Percentiles rank a stretch among this genome's conserved stretches.
Evolutionary conservation across 2,888 invertebrate genomes (phyloP).

Genomic region (Ochropleura leucogaster): DNA sequence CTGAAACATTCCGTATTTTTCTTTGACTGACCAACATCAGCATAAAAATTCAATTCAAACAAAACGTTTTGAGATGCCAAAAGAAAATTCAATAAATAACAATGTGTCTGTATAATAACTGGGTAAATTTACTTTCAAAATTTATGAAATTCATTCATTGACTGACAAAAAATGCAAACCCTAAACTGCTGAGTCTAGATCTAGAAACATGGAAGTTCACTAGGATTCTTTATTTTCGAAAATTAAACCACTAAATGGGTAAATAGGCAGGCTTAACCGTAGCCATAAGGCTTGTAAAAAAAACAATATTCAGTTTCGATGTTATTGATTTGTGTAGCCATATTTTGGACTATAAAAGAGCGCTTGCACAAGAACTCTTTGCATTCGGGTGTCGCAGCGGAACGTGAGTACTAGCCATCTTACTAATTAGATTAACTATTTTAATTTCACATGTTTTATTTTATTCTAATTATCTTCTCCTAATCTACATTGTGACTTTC

Average conservation of each 20-base stretch:
- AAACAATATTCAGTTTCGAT: conserved; percentile 45
- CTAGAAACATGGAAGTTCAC: background rate
- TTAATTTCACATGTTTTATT: background rate
- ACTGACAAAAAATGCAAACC: background rate
- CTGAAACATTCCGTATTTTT: conserved; percentile 26
- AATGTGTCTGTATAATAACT: background rate
- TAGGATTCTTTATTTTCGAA: background rate
- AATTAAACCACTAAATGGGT: background rate
- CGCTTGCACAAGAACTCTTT: conserved; percentile 14
- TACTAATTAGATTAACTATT: background rate
- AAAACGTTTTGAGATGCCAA: background rate
- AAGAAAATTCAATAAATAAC: conserved; percentile 6
- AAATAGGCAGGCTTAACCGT: too few species aligned
- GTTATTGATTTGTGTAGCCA: conserved; percentile 29
- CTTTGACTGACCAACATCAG: conserved; percentile 3
- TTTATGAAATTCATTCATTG: background rate
- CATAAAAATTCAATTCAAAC: conserved; percentile 17
- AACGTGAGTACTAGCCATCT: conserved; percentile 59
- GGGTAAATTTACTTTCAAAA: background rate
- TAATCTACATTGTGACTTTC: background rate
- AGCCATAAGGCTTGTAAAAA: background rate
- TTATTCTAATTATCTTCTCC: background rate
- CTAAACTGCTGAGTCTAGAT: background rate
- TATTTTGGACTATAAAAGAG: conserved; percentile 54
- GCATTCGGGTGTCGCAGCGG: conserved; percentile 67